Evolutionary conservation across 2,888 invertebrate genomes (phyloP), one percentile per base, ranked within the genome.

Genomic region (Orthosia cruda): DNA sequence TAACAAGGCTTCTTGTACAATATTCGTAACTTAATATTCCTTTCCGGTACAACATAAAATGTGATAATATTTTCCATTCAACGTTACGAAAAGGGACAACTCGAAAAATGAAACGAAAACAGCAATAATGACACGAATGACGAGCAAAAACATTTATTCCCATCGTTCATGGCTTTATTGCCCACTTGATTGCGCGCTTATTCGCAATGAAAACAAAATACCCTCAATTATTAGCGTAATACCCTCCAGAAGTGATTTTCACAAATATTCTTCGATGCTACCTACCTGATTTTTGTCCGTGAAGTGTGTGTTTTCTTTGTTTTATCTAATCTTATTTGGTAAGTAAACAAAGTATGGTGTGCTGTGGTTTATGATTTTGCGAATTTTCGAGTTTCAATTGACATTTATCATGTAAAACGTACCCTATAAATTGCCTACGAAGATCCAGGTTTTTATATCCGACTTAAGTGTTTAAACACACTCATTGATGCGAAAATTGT

Each of bases 151-250:
- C 86, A 86, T 86, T 86, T 77, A 86, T 83, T 74, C 47, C 73
- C 81, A 78, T 79, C 88, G 74, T 86, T 87, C 76, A 87, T 74
- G 78, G 67, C 64, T 86, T 87, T 83, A 77, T 83, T 72, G 62
- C 73, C 71, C 84, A 82, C 74, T 86, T 83, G 77, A 86, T 83
- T 79, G 76, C 81, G 64, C 76, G 67, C 74, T 83, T 86, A 80
- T 80, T 78, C 49, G 71, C 73, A 69, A 74, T 73, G 70, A 78
- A 83, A 86, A 87, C 72, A 74, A 71, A 80, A 80, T 83, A 80
- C 65, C 71, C 47, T 69, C 87, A 78, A 80, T 86, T 83, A 83
- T 80, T 74, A 80, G 20, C 70, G 49, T 69, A 73, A 72, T 83
- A 82, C 63, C 64, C 73, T 71, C 50, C 47, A 70, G 79, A 77